These are phyloP conservation scores for Littorina saxatilis DNA, from an alignment of 1,140 invertebrate genomes.

Conservation along the genomic window DNA sequence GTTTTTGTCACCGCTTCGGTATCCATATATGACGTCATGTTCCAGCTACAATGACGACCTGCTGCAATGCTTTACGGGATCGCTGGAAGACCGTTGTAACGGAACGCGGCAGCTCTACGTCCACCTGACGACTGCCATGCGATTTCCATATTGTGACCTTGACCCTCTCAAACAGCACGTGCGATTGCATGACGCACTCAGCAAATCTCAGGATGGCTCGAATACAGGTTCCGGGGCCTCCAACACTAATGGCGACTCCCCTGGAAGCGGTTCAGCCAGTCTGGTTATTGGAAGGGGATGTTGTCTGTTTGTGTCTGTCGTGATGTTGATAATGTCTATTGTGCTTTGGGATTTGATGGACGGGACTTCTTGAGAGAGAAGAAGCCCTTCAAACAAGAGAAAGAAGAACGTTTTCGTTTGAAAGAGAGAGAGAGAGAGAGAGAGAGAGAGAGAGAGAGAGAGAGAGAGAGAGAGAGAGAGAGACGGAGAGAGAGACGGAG, in stretches of 20 bases:
- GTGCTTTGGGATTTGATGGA: too few species aligned
- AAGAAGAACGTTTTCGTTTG: too few species aligned
- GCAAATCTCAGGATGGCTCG: neutral
- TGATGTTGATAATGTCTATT: too few species aligned
- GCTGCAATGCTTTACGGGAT: neutral
- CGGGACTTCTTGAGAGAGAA: too few species aligned
- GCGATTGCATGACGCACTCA: neutral
- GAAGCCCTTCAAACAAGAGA: too few species aligned
- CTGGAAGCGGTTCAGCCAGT: too few species aligned
- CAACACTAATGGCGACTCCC: neutral
- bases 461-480: too few species aligned
- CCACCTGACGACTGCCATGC: neutral
- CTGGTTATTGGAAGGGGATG: too few species aligned
- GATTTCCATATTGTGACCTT: neutral
- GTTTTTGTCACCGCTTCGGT: neutral
- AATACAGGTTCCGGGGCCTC: neutral
- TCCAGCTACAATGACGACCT: constrained; percentile 7
- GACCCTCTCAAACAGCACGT: neutral
- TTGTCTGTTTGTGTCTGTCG: too few species aligned
- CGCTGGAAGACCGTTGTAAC: neutral
- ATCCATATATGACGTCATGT: neutral
- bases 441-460: too few species aligned
- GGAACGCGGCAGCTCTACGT: neutral
- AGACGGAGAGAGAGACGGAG: too few species aligned
- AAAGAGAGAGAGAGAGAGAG: too few species aligned